A percentile compares a stretch with the other conserved stretches of the same genome.
These are phyloP conservation scores for Rallus limicola DNA, from an alignment of 2,113 vertebrate species.

Conservation along the genomic window DNA sequence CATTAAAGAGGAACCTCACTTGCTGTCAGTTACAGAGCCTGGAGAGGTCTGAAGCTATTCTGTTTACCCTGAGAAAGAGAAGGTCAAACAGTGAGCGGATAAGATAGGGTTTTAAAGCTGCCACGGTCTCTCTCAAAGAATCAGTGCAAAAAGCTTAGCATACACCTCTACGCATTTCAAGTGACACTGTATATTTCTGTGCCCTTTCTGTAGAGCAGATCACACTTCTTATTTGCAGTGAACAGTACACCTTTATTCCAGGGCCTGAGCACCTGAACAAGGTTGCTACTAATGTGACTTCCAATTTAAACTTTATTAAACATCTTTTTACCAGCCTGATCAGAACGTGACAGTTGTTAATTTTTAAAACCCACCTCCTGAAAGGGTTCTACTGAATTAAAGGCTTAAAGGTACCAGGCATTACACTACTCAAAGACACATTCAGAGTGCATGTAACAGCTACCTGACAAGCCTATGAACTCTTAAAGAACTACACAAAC, in stretches of 20 bases:
- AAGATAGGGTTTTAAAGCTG: neutral
- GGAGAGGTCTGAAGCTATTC: conserved; percentile 29
- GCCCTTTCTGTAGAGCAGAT: conserved; percentile 22
- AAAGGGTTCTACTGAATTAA: neutral
- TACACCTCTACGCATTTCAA: neutral
- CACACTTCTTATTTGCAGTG: neutral
- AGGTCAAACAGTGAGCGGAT: conserved; percentile 1
- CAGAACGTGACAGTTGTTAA: neutral
- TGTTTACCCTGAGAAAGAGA: conserved; percentile 38
- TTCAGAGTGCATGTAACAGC: neutral
- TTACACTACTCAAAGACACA: neutral
- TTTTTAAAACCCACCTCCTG: neutral
- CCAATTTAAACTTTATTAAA: conserved; percentile 18
- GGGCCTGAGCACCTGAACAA: neutral
- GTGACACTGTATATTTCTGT: conserved; percentile 38
- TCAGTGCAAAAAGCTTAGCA: neutral
- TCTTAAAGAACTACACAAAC: neutral
- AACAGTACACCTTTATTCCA: neutral
- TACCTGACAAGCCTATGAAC: neutral
- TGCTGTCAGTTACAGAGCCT: conserved; percentile 10
- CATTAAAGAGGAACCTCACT: conserved; percentile 16
- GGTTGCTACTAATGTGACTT: neutral
- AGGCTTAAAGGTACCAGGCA: neutral
- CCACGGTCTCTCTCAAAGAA: neutral
- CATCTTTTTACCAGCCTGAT: neutral